Base-by-base conservation (phyloP, 2,113 vertebrate species). In the Gallinago paraguaiae region DNA sequence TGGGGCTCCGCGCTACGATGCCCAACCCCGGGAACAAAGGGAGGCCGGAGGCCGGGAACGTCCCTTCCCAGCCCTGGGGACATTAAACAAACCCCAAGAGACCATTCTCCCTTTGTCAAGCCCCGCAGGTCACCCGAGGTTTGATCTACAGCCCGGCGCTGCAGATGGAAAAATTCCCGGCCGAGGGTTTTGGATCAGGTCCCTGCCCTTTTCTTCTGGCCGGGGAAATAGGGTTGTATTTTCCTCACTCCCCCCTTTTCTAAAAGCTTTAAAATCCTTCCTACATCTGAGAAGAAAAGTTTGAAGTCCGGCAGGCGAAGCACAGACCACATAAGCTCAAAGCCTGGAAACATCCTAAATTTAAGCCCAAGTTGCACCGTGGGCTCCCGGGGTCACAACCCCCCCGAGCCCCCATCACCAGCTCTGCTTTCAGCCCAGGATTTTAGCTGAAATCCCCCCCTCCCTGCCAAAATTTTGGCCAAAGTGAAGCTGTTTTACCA, bases 81-180 rank as follows among this genome's bases (percentile, higher is more conserved):
- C 96, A 96, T 92, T 76, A 96, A 97, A 96, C 91, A 97, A 97
- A 94, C 64, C 93, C 93, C 80, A 7, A 56, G 68, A 51, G 75
- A 11, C 86, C 90, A 72, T 95, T 94, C 65, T 82, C 60, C 61
- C 45, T 88, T 84, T 92, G 93, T 68, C 88, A 88, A 88, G 92
- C 63, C 88, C 87, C 4, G 30, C 59, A 33, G 94, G 92, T 96
- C 94, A 92, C n/a, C 70, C 25, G 0, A 11, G 88, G 93, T 92
- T 95, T 96, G 94, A 94, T 95, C 92, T 90, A 5, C 76, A 67
- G 94, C 74, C 88, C 50, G 10, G 77, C 1, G 2, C 23, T 0
- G 69, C 33, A n/a, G 74, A 53, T 78, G 95, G 92, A 88, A 95
- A n/a, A 74, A 33, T 48, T 83, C 93, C 85, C 4, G 2, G 71